Conservation (phyloP, 1,140 invertebrate species). For the Hestina assimilis region DNA sequence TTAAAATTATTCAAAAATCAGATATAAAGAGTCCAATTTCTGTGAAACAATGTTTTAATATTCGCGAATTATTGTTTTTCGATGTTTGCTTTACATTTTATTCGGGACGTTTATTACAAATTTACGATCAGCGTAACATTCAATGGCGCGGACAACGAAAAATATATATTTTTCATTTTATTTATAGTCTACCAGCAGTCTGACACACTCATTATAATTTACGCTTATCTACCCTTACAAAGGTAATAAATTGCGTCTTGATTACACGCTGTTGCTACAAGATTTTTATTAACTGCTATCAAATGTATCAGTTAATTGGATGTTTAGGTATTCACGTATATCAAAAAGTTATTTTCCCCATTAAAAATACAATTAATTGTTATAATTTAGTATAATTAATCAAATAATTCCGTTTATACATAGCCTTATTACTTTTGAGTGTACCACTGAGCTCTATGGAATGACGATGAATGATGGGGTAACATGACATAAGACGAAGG, state of each 20-base stretch:
- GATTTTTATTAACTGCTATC: neutral
- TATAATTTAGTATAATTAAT: no score
- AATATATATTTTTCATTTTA: constrained; percentile 4
- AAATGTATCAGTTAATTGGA: neutral
- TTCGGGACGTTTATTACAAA: constrained; percentile 8
- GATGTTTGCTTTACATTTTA: constrained; percentile 1
- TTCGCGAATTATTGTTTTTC: constrained; percentile 8
- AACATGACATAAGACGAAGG: no score
- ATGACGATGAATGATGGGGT: no score
- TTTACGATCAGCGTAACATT: constrained; percentile 9
- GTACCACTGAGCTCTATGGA: no score
- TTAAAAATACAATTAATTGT: no score
- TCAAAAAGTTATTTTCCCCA: no score
- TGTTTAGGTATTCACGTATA: no score
- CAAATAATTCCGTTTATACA: no score
- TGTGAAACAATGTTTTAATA: neutral
- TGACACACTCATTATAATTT: constrained; percentile 5
- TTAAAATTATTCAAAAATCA: no score
- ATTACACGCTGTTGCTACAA: neutral
- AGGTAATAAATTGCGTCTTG: neutral
- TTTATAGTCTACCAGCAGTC: neutral
- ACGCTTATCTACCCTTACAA: constrained; percentile 1
- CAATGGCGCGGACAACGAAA: constrained; percentile 8
- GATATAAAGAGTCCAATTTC: no score
- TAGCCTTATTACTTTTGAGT: no score